Evolutionary conservation across 2,888 invertebrate species (phyloP).

Genomic region (Tinea trinotella): DNA sequence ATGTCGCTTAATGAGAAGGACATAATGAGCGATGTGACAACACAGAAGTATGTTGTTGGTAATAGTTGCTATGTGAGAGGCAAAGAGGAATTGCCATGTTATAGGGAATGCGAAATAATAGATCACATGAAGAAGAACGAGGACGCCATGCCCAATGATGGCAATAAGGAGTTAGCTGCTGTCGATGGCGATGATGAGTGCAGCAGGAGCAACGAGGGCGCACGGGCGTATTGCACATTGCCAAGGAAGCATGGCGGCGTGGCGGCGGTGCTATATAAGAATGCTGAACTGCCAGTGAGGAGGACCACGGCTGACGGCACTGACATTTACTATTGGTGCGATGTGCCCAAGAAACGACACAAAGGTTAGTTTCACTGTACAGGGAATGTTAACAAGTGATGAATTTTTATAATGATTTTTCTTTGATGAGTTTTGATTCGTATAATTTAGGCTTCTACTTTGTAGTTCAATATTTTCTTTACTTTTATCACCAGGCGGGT

Average conservation of each 20-base stretch:
- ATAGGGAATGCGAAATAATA: conserved; percentile 43
- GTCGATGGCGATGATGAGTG: conserved; percentile 27
- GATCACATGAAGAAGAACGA: conserved; percentile 26
- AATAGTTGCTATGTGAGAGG: conserved; percentile 65
- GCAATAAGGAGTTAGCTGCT: neutral
- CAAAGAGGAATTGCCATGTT: conserved; percentile 78
- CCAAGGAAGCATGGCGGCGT: conserved; percentile 46
- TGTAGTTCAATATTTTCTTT: too few relatives aligned
- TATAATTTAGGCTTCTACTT: too few relatives aligned
- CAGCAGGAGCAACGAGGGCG: conserved; percentile 27
- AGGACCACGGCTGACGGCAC: conserved; percentile 87
- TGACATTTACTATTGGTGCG: conserved; percentile 90
- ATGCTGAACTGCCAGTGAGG: conserved; percentile 75
- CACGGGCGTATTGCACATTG: conserved; percentile 68
- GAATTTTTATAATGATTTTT: too few relatives aligned
- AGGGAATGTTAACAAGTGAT: too few relatives aligned
- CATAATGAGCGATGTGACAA: conserved; percentile 19
- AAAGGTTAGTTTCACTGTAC: conserved; percentile 29
- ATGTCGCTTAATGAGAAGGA: conserved; percentile 44
- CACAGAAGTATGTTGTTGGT: neutral
- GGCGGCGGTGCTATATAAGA: conserved; percentile 41
- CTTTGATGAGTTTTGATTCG: too few relatives aligned
- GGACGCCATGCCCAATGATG: conserved; percentile 16
- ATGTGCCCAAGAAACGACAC: conserved; percentile 74
- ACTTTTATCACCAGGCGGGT: too few relatives aligned